Evolutionary conservation across 1,140 invertebrate species (phyloP).

Genomic region (Aradophagus sp.): DNA sequence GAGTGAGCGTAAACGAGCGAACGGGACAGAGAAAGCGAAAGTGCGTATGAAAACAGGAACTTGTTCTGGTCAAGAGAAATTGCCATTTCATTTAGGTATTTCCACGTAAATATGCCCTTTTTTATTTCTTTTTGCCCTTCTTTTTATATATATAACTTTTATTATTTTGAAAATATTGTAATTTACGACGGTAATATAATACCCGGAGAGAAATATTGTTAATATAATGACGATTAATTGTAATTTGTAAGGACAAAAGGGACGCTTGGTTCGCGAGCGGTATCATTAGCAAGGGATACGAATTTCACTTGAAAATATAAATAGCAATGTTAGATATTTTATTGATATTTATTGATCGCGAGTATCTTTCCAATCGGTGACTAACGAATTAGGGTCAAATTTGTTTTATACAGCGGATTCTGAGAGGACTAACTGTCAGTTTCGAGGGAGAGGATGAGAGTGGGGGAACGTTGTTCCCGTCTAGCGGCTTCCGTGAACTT

Average conservation of each 20-base stretch:
- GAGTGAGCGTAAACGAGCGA: constrained; percentile 50
- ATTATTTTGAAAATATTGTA: constrained; percentile 60
- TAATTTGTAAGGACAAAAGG: constrained; percentile 65
- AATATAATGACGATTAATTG: constrained; percentile 71
- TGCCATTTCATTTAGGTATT: constrained; percentile 72
- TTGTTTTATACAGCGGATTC: constrained; percentile 12
- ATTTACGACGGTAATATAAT: constrained; percentile 65
- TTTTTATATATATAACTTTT: constrained; percentile 1
- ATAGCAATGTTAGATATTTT: constrained; percentile 74
- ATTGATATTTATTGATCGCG: constrained; percentile 73
- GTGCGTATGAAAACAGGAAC: constrained; percentile 64
- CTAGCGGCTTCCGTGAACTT: constrained; percentile 10
- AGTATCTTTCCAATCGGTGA: constrained; percentile 55
- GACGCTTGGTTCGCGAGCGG: constrained; percentile 15
- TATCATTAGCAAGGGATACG: constrained; percentile 58
- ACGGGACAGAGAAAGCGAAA: constrained; percentile 59
- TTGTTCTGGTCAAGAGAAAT: constrained; percentile 75
- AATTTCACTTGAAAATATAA: constrained; percentile 70
- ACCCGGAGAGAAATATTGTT: constrained; percentile 69
- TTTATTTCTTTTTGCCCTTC: constrained; percentile 32
- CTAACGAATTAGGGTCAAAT: constrained; percentile 9
- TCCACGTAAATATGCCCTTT: constrained; percentile 36
- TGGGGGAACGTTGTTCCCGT: too few relatives aligned
- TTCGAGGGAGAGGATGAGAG: too few relatives aligned
- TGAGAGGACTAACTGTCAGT: neutral